These are phyloP conservation scores for Zhuqinia jingwanae DNA, from an alignment of 2,888 invertebrate genomes.

Conservation along the genomic window DNA sequence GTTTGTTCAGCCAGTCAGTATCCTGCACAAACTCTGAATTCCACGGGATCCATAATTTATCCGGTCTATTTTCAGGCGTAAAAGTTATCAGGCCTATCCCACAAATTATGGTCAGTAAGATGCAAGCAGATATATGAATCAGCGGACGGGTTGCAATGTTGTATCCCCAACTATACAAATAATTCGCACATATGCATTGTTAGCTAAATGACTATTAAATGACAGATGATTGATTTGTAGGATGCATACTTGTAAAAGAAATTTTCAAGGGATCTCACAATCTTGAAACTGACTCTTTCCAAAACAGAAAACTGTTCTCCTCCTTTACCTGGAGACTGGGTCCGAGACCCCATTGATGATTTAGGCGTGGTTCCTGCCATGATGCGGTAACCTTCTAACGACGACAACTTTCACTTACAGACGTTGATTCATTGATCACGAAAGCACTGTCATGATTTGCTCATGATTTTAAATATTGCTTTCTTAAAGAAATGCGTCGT, in stretches of 20 bases:
- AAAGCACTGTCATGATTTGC: too few relatives aligned
- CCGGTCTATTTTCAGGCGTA: constrained; percentile 78
- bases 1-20: constrained; percentile 79
- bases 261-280: constrained; percentile 72
- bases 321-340: too few relatives aligned
- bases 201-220: constrained; percentile 21
- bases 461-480: too few relatives aligned
- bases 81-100: constrained; percentile 76
- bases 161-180: constrained; percentile 78
- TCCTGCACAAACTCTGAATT: constrained; percentile 80
- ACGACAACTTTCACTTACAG: too few relatives aligned
- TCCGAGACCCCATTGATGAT: too few relatives aligned
- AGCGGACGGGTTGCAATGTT: constrained; percentile 75
- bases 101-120: constrained; percentile 72
- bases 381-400: too few relatives aligned
- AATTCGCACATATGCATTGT: too few relatives aligned
- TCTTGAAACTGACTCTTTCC: constrained; percentile 68
- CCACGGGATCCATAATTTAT: constrained; percentile 80
- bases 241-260: constrained; percentile 76
- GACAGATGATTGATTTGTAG: background rate
- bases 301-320: constrained; percentile 35
- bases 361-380: too few relatives aligned
- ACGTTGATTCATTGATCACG: too few relatives aligned
- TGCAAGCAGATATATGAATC: constrained; percentile 73
- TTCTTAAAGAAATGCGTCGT: too few relatives aligned